A percentile compares a stretch with the other conserved stretches of the same genome.
Evolutionary conservation across 2,888 invertebrate genomes (phyloP).

Genomic region (Smittia sp.): DNA sequence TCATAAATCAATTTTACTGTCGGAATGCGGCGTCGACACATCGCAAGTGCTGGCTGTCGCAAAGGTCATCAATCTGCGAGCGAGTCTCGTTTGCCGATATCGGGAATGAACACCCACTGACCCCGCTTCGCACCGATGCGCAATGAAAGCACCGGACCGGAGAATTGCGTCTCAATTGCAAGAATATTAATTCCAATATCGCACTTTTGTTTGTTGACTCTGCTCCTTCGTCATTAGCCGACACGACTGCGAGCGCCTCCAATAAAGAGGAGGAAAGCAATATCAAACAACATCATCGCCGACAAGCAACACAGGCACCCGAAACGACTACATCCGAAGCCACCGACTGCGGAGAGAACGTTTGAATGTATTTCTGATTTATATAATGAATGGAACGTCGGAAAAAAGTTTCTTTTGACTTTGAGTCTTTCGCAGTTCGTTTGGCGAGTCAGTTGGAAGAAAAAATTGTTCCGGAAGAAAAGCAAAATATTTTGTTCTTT

Average conservation of each 20-base stretch:
- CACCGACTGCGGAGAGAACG: background rate
- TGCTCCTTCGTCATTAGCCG: constrained; percentile 33
- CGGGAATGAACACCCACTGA: background rate
- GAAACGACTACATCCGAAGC: background rate
- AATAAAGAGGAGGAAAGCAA: constrained; percentile 2
- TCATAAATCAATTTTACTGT: no score
- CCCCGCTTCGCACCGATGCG: background rate
- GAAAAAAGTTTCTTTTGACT: constrained; percentile 41
- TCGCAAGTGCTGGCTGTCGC: no score
- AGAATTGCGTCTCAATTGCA: constrained; percentile 38
- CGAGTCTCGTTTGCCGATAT: background rate
- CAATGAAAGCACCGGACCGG: background rate
- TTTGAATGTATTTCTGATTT: constrained; percentile 39
- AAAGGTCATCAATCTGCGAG: constrained; percentile 18
- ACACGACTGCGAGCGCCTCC: constrained; percentile 1
- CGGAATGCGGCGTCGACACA: no score
- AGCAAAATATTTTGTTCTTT: constrained; percentile 14
- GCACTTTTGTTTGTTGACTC: constrained; percentile 23
- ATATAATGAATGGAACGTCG: constrained; percentile 42
- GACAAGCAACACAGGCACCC: background rate
- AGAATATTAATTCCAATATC: constrained; percentile 34
- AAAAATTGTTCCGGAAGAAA: constrained; percentile 11
- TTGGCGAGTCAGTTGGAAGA: constrained; percentile 37
- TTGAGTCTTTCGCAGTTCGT: constrained; percentile 40
- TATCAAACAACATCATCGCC: constrained; percentile 31